Evolutionary conservation across 2,888 invertebrate species (phyloP), one percentile per base, ranked within the genome.

Genomic region (Ectemnius lituratus): DNA sequence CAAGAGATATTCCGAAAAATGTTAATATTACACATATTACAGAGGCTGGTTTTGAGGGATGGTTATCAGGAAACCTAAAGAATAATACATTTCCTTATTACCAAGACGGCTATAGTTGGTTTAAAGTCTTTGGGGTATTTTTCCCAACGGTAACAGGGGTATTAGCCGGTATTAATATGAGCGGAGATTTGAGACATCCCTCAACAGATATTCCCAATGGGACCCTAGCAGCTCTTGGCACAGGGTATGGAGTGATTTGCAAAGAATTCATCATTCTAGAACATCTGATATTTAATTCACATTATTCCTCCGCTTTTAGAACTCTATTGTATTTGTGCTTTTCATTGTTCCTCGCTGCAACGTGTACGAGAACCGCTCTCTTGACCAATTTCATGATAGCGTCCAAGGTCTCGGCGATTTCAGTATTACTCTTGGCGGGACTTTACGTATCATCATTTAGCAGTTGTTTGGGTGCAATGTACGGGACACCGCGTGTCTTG

Each of bases 61-160:
- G 98, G 96, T 92, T 94, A 2, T 94, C 94, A 78, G 94, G 94
- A 14, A 96, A 96, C 86, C 94, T 98, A 83, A 92, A 92, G 67
- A 94, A 96, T 83, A 98, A 98, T 89, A 94, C 96, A 57, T 96
- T 95, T 92, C 93, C 97, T 0, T 92, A 94, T 66, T 98, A 97
- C 91, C 93, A 94, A 66, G 93, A 95, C 67, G 95, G 94, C 8
- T 96, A 98, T 86, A 96, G 95, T 74, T 99, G 98, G 96, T 99
- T 99, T 91, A 96, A 96, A 64, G 97, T 98, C 56, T 98, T 99
- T 91, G 99, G 99, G 45, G 97, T 99, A 2, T 99, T 99, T 91
- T 99, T 99, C 90, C 98, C 99, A 14, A 98, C 99, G 0, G 97
- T 99, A 28, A 98, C 99, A 61, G 99, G 99, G 16, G 97, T 99